phyloP scores from a whole-genome alignment of 2,888 invertebrate genomes.

The Folsomia manolachei region DNA sequence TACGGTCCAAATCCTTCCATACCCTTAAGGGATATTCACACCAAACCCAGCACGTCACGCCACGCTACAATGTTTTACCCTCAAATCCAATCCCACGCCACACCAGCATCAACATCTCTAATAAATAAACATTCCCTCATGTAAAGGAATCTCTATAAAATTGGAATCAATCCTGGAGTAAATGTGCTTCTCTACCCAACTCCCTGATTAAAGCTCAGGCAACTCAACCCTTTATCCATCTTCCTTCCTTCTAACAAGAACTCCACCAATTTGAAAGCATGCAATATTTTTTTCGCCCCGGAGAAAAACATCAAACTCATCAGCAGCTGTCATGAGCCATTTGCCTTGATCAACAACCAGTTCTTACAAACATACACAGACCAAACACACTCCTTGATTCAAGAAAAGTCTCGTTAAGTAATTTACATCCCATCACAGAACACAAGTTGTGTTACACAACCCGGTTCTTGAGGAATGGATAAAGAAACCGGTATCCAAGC shows the following conservation, averaged over 20 bases:
- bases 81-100: background rate
- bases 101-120: background rate
- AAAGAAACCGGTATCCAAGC: background rate
- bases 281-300: constrained; percentile 17
- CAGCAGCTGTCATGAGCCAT: constrained; percentile 47
- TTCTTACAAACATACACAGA: background rate
- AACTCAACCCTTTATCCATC: background rate
- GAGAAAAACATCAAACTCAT: constrained; percentile 48
- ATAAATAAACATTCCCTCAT: background rate
- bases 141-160: too few relatives aligned
- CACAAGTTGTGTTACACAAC: too few relatives aligned
- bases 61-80: too few relatives aligned
- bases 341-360: constrained; percentile 43
- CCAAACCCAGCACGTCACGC: background rate
- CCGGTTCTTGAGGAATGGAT: background rate
- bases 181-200: background rate
- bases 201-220: background rate
- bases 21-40: background rate
- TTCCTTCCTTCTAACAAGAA: constrained; percentile 9
- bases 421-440: background rate
- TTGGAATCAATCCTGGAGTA: background rate
- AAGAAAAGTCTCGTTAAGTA: constrained; percentile 15
- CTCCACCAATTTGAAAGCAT: too few relatives aligned
- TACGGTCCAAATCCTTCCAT: background rate
- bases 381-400: constrained; percentile 29